A percentile compares a stretch with the other conserved stretches of the same genome.
Evolutionary conservation across 2,113 vertebrate species (phyloP).

Genomic region (Poicephalus meyeri): DNA sequence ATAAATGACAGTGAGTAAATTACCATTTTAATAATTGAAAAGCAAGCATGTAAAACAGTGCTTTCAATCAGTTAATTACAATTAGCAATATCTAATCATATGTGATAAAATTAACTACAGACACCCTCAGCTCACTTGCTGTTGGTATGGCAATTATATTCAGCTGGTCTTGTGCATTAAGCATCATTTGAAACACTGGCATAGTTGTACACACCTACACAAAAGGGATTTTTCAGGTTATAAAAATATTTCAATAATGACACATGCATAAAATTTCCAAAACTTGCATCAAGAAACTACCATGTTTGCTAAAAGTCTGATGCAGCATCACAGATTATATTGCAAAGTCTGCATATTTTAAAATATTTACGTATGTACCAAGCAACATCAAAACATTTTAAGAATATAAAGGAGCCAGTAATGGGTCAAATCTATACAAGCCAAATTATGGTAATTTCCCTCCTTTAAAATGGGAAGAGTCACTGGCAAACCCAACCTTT

Average conservation of each 20-base stretch:
- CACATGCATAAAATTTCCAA: not conserved
- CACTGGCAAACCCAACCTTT: not conserved
- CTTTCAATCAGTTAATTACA: slow-evolving; percentile 57
- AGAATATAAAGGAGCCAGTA: not conserved
- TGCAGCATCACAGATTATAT: not conserved
- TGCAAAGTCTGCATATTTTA: not conserved
- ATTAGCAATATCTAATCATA: slow-evolving; percentile 51
- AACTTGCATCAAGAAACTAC: not conserved
- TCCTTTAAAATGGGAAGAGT: not conserved
- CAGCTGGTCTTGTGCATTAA: not conserved
- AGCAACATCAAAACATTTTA: not conserved
- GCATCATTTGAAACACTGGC: not conserved
- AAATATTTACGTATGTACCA: not conserved
- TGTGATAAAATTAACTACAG: slow-evolving; percentile 39
- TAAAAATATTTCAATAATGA: not conserved
- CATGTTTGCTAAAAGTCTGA: not conserved
- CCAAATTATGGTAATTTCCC: not conserved
- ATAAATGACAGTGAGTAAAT: slow-evolving; percentile 2
- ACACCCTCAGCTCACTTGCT: not conserved
- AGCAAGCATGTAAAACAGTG: slow-evolving; percentile 16
- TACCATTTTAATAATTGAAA: slow-evolving; percentile 58
- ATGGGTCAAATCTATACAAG: not conserved
- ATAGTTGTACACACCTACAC: not conserved
- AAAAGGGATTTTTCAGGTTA: not conserved
- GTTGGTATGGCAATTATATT: not conserved